Base-by-base conservation (phyloP, 1,140 invertebrate species). In the Cyclina sinensis region DNA sequence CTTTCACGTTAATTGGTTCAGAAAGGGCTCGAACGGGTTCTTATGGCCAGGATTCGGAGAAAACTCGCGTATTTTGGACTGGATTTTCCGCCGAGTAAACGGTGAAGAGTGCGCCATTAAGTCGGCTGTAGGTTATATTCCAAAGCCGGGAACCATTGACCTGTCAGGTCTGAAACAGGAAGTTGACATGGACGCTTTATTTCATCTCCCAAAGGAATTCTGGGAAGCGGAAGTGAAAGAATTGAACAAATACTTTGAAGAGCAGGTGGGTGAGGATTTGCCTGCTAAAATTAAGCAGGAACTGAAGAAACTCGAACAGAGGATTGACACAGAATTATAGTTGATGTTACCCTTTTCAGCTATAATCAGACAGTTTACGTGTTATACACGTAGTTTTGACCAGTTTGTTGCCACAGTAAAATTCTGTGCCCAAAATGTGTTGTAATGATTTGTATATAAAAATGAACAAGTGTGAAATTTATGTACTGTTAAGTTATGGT, bases 1-100 rank as follows among this genome's bases (percentile, higher is more conserved):
- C 89, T 99, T 99, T 97, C 98, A 99, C 93, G 99, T 99, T 35
- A 99, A 99, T 95, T 99, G 99, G 99, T 99, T 99, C 97, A 97
- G 99, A 88, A 99, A 99, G 94, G 96, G 97, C 88, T 81, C 94
- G 4, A 91, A 96, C 89, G 98, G 98, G 14, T 99, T 99, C 96
- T 95, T 99, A 59, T 99, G 99, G 99, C 99, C 99, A 35, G 99
- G 99, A 89, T 99, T 99, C 94, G 99, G 99, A 0, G 99, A 99
- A 89, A 99, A 99, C 94, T 97, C 97, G 18, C 97, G 99, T 27
- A 98, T 99, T 0, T 96, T 99, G n/a, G 98, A 99, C 91, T 99
- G 99, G 99, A 97, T 99, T 74, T 96, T 99, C 54, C 97, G 97
- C 70, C 96, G 99, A 89, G 97, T 98, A 74, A 97, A 98, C 82